Base-by-base conservation (phyloP, 2,113 vertebrate species). In the Orientallactaga bullata region DNA sequence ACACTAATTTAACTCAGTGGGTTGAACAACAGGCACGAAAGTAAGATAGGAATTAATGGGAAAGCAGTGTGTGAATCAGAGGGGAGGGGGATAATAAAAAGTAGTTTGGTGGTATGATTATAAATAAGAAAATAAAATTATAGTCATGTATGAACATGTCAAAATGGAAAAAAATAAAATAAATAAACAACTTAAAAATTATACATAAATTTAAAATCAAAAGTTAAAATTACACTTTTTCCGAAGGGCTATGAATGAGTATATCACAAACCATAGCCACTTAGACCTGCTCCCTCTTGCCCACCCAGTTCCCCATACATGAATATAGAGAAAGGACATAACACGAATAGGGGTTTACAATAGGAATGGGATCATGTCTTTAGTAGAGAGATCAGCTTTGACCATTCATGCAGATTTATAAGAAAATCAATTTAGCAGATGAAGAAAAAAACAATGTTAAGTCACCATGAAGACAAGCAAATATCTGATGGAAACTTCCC, bases 241-340 rank as follows among this genome's bases (percentile, higher is more conserved):
- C 32, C 60, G 42, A 86, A 73, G 10, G 1, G 24, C 28, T 42
- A 26, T 73, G 13, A n/a, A 83, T 68, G 15, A 37, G 32, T 73
- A 18, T 47, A 63, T 61, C 69, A 10, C 65, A 86, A 91, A 30
- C 18, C 17, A 77, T 77, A 72, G 72, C 7, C 20, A 16, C 15
- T 69, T 30, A 74, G 30, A 42, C 78, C 28, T n/a, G 28, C 32
- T 58, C 8, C 65, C 21, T 16, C 26, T 10, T 0, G 35, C 0
- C 9, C 2, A 21, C 9, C 13, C 24, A 37, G 10, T 2, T 17
- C 15, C 1, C 0, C 3, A 28, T 83, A 68, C 20, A 13, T 18
- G 16, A 37, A 16, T 47, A 6, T 10, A 9, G 4, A 9, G 23
- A 63, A 85, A 6, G 9, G 30, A 81, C 51, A 26, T 69, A 51